phyloP scores from a whole-genome alignment of 1,140 invertebrate species.

The Bombus confusus region DNA sequence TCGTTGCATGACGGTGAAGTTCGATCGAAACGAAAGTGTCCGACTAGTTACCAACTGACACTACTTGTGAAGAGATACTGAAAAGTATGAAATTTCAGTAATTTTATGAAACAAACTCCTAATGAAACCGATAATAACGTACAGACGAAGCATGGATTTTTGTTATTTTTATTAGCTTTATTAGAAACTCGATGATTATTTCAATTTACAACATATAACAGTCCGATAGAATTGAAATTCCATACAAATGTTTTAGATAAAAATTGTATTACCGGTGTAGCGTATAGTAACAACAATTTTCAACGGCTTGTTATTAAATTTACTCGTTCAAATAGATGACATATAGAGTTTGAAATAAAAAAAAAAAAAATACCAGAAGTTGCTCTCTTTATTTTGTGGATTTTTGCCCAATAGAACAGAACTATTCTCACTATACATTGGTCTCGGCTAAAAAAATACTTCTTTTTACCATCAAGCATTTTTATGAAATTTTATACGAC shows the following conservation, averaged over 20 bases:
- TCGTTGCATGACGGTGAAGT: neutral
- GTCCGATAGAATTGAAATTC: no score
- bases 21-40: neutral
- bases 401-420: neutral
- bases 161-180: no score
- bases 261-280: no score
- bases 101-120: no score
- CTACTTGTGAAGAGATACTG: neutral
- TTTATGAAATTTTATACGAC: neutral
- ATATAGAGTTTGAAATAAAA: neutral
- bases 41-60: neutral
- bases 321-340: neutral
- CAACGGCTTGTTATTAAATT: neutral
- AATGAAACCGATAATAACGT: no score
- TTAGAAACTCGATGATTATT: no score
- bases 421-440: neutral
- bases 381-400: neutral
- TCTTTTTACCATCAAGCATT: neutral
- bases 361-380: neutral
- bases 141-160: neutral
- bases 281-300: no score
- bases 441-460: neutral
- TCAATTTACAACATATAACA: no score
- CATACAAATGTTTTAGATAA: no score
- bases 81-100: neutral